Base-by-base conservation (phyloP, 1,140 invertebrate species). In the Micrasema minimum region DNA sequence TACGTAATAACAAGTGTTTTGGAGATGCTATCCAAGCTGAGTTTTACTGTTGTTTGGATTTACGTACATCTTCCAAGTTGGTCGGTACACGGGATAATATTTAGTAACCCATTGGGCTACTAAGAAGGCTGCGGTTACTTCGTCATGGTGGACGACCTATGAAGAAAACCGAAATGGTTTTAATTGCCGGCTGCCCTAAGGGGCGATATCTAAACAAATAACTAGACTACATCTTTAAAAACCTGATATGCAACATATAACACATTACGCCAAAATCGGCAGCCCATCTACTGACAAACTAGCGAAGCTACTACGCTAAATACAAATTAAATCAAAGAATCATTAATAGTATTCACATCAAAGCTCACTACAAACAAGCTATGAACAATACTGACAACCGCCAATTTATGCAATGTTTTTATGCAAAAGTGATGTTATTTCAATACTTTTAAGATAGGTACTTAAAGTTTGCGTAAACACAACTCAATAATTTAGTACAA, bases 161-260 rank as follows among this genome's bases (percentile, higher is more conserved):
- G 43, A 46, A 46, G 16, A 46, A 46, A 16, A 46, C n/a, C 43
- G 3, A 18, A 57, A 31, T 16, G 26, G 35, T n/a, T n/a, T n/a
- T n/a, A n/a, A 35, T 57, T 35, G 35, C 53, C 31, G 31, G 23
- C 53, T 23, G 26, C 53, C 53, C 53, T 31, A 22, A 16, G 31
- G 53, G 31, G 53, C 53, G 11, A 14, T 14, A 14, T 38, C 26
- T 14, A 57, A 57, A 16, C 20, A 51, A 57, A 57, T 38, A 57
- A 31, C 11, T 57, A 57, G 35, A 35, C 53, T 57, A 57, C 23
- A 57, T 57, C 35, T 26, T 37, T 57, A 5, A 31, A 37, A 57
- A 57, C 53, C 53, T 57, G 53, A 57, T 57, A 35, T 57, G 53
- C 53, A 57, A 57, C 35, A 57, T 38, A 57, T 51, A 57, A 57